A percentile compares a stretch with the other conserved stretches of the same genome.
These are phyloP conservation scores for Carabus problematicus DNA, from an alignment of 2,888 invertebrate species.

Conservation along the genomic window DNA sequence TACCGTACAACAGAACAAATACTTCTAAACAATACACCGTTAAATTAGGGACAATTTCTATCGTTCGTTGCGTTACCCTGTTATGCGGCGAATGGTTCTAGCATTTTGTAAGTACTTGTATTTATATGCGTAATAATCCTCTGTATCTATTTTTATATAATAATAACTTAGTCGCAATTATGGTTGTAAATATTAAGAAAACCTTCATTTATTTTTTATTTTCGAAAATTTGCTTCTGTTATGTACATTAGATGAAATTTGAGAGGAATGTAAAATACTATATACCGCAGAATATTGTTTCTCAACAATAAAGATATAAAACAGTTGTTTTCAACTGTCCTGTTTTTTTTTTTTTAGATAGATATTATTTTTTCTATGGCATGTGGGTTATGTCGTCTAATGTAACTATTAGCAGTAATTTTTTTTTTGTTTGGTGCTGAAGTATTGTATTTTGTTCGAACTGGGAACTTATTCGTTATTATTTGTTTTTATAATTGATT, in stretches of 20 bases:
- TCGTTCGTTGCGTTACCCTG: slow-evolving; percentile 5
- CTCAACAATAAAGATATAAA: neutral
- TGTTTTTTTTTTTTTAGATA: slow-evolving; percentile 24
- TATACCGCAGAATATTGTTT: neutral
- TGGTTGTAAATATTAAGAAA: slow-evolving; percentile 25
- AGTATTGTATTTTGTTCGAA: too few species aligned
- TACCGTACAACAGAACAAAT: slow-evolving; percentile 31
- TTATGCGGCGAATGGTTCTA: neutral
- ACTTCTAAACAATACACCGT: slow-evolving; percentile 2
- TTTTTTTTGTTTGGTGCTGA: too few species aligned
- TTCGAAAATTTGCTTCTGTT: neutral
- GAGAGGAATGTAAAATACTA: neutral
- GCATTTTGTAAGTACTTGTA: slow-evolving; percentile 40
- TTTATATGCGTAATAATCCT: slow-evolving; percentile 35
- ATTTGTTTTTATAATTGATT: too few species aligned
- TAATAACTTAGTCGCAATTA: slow-evolving; percentile 36
- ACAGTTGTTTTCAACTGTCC: neutral
- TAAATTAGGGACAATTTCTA: slow-evolving; percentile 27
- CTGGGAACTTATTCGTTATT: too few species aligned
- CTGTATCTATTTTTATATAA: slow-evolving; percentile 42
- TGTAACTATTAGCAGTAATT: too few species aligned
- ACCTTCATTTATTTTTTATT: neutral
- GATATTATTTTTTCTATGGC: slow-evolving; percentile 19
- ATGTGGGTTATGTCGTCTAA: slow-evolving; percentile 3
- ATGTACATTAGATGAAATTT: neutral